Conservation (phyloP, 2,888 invertebrate genomes). For the Hirtodrosophila confusa region DNA sequence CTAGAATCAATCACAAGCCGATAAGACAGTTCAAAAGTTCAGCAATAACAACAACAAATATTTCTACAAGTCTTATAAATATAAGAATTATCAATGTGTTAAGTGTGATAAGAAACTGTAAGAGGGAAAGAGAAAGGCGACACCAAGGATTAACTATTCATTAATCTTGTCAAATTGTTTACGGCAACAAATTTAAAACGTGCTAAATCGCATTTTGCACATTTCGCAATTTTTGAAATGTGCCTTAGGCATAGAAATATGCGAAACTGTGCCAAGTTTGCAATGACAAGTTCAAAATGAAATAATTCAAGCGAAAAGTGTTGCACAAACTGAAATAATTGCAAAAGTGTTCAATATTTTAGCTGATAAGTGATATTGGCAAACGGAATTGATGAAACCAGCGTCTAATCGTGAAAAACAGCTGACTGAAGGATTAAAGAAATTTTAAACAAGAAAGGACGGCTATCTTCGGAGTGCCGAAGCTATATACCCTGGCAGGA, state of each 20-base stretch:
- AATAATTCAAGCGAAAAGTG: conserved; percentile 35
- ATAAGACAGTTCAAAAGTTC: conserved; percentile 58
- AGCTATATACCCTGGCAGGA: too few relatives aligned
- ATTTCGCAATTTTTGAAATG: too few relatives aligned
- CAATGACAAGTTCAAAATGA: conserved; percentile 1
- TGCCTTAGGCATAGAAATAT: neutral
- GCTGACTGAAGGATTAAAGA: too few relatives aligned
- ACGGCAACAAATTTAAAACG: conserved; percentile 8
- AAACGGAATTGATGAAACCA: neutral
- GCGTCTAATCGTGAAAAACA: too few relatives aligned
- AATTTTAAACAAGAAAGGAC: too few relatives aligned
- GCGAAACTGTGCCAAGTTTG: conserved; percentile 4
- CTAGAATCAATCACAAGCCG: conserved; percentile 24
- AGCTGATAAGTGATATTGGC: conserved; percentile 33
- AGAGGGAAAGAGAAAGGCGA: neutral
- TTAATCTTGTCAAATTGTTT: conserved; percentile 9
- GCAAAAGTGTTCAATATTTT: conserved; percentile 31
- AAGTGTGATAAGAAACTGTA: conserved; percentile 37
- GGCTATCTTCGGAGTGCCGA: too few relatives aligned
- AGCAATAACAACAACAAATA: conserved; percentile 26
- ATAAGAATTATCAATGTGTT: too few relatives aligned
- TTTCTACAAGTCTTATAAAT: neutral
- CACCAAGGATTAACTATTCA: neutral
- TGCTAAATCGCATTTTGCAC: conserved; percentile 3
- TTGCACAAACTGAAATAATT: conserved; percentile 16